A percentile compares a stretch with the other conserved stretches of the same genome.
These are phyloP conservation scores for Pediacus dermestoides DNA, from an alignment of 2,888 invertebrate species.

Conservation along the genomic window DNA sequence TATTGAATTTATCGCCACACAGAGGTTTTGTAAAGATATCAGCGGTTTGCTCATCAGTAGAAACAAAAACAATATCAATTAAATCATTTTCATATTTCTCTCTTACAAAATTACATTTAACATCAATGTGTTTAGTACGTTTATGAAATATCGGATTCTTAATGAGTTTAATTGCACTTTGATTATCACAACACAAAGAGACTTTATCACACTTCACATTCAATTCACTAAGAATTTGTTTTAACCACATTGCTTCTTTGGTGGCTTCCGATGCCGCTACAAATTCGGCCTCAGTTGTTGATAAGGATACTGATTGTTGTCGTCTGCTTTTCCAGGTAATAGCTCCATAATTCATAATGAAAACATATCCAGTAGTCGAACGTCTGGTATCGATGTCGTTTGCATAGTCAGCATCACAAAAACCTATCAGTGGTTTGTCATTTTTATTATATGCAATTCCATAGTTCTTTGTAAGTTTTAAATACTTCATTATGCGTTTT, in stretches of 20 bases:
- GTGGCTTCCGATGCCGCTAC: slow-evolving; percentile 7
- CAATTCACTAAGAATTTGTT: slow-evolving; percentile 7
- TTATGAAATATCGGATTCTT: slow-evolving; percentile 11
- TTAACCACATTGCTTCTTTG: slow-evolving; percentile 8
- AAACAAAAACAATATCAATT: slow-evolving; percentile 5
- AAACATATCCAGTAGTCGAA: slow-evolving; percentile 9
- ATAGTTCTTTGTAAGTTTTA: neutral
- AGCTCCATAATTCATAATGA: slow-evolving; percentile 1
- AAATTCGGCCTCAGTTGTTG: slow-evolving; percentile 9
- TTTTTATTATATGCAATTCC: neutral
- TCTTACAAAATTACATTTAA: slow-evolving; percentile 10
- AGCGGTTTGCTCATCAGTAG: slow-evolving; percentile 7
- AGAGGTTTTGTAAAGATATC: slow-evolving; percentile 10
- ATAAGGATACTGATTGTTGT: slow-evolving; percentile 8
- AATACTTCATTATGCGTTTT: slow-evolving; percentile 4
- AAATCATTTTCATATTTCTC: slow-evolving; percentile 7
- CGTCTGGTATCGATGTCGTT: slow-evolving; percentile 4
- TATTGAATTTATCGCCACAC: slow-evolving; percentile 3
- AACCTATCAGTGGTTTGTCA: neutral
- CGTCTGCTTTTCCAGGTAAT: slow-evolving; percentile 4
- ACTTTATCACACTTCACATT: neutral
- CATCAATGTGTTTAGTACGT: slow-evolving; percentile 11
- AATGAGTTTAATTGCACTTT: slow-evolving; percentile 8
- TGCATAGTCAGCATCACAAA: slow-evolving; percentile 5
- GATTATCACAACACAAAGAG: slow-evolving; percentile 7